Evolutionary conservation across 2,888 invertebrate species (phyloP), one percentile per base, ranked within the genome.

Genomic region (Leptopilina syphax): DNA sequence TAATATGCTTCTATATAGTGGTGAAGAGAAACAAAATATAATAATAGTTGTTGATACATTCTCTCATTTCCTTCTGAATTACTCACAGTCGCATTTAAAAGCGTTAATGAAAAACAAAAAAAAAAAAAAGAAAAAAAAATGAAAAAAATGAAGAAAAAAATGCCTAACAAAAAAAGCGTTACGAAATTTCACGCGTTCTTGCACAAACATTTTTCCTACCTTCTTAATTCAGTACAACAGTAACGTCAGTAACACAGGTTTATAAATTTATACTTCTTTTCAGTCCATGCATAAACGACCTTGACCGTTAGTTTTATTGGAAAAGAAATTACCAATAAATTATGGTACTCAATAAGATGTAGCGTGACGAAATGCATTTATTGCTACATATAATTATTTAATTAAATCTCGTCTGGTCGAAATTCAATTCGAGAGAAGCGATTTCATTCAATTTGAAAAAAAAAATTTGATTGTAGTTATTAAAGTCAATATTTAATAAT

Each of bases 101-200:
- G 1, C 8, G 3, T 44, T 8, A 44, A 44, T 44, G 44, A 44
- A 44, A 44, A 44, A 44, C 44, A 44, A 8, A 44, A 6, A 44
- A 6, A 3, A 5, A 44, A 44, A 44, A 44, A 44, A 44, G 0
- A 44, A 44, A 6, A 3, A 5, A 44, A 44, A 44, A 44, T 5
- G 7, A 44, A 44, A 44, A 44, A 44, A 6, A 44, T 18, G 44
- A 7, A 44, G 5, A 44, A 34, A 34, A 34, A 34, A 34, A 34
- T 34, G 4, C 34, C 3, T 34, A 34, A 34, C 34, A 34, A 34
- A 34, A 34, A 34, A 24, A 68, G 24, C 50, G 24, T 68, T 27
- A 68, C 24, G 10, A 12, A 68, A 68, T 68, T 68, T 24, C 50
- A 68, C 47, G 68, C 50, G 18, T 68, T 68, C 18, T 24, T 68